Percentiles rank a stretch among this genome's conserved stretches.
phyloP scores from a whole-genome alignment of 2,113 vertebrate species.

The Phalacrocorax aristotelis region DNA sequence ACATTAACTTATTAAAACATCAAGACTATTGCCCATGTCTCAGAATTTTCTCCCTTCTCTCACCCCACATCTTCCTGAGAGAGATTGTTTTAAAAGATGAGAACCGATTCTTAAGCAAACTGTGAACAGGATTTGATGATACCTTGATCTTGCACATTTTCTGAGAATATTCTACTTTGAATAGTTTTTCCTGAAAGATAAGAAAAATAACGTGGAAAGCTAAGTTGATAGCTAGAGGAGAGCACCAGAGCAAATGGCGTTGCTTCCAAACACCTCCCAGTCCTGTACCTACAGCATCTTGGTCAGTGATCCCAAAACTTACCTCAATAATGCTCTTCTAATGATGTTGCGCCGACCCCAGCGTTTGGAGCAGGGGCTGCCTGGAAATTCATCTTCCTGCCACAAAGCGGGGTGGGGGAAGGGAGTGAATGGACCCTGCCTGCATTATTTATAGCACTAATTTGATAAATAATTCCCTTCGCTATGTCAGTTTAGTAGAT shows the following conservation, averaged over 20 bases:
- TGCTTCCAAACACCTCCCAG: neutral
- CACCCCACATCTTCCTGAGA: neutral
- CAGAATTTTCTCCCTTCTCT: neutral
- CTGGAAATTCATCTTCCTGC: neutral
- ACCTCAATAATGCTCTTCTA: neutral
- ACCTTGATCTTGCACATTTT: neutral
- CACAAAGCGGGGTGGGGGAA: neutral
- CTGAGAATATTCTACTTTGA: neutral
- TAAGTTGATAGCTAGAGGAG: neutral
- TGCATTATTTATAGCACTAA: neutral
- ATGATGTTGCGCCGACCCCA: neutral
- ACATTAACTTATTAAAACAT: neutral
- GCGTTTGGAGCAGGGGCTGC: neutral
- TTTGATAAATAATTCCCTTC: neutral
- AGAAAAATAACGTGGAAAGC: neutral
- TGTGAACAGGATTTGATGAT: neutral
- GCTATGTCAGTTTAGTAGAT: neutral
- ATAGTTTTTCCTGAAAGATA: neutral
- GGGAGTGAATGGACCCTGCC: neutral
- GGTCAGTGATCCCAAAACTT: neutral
- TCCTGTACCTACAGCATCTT: neutral
- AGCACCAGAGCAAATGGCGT: neutral
- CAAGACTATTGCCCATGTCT: neutral
- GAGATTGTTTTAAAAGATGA: neutral
- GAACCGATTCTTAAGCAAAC: neutral